Evolutionary conservation across 2,113 vertebrate species (phyloP).

Genomic region (Morone chrysops): DNA sequence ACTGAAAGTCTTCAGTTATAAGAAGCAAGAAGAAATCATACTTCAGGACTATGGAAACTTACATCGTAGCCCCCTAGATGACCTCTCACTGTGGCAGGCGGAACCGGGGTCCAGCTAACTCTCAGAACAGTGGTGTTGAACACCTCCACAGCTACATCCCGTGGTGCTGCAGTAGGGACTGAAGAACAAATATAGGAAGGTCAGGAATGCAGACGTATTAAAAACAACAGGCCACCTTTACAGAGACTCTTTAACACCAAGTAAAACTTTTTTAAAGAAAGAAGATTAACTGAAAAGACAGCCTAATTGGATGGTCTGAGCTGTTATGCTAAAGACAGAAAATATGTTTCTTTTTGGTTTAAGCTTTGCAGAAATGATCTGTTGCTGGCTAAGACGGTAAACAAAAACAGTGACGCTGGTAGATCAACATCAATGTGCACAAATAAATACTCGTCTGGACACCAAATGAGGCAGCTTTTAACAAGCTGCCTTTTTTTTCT

Average conservation of each 20-base stretch:
- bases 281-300: background rate
- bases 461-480: conserved; percentile 12
- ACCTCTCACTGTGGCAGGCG: conserved; percentile 89
- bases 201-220: conserved; percentile 34
- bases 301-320: background rate
- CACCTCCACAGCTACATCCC: conserved; percentile 86
- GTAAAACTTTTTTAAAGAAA: background rate
- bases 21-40: background rate
- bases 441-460: background rate
- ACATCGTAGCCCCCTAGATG: conserved; percentile 93
- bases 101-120: conserved; percentile 90
- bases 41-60: conserved; percentile 45
- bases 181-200: conserved; percentile 40
- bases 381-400: background rate
- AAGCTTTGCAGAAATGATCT: conserved; percentile 1
- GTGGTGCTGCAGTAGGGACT: conserved; percentile 92
- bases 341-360: background rate
- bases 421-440: conserved; percentile 4
- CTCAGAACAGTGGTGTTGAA: conserved; percentile 88
- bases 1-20: background rate
- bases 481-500: background rate
- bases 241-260: background rate
- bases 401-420: background rate
- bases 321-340: background rate
- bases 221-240: conserved; percentile 7